Evolutionary conservation across 2,113 vertebrate species (phyloP).

Genomic region (Myotis brandtii): DNA sequence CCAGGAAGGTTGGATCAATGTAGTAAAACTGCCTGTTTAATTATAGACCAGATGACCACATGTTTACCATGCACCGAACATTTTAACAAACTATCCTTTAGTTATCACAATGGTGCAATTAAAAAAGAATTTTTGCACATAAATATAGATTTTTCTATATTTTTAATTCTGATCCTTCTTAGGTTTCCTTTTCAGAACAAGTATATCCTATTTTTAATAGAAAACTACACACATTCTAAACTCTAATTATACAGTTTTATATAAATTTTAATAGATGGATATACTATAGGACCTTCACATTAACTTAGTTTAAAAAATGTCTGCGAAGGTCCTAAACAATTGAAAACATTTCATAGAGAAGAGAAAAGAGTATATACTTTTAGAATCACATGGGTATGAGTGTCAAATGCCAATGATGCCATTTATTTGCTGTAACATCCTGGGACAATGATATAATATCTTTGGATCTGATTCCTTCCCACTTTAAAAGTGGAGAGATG

Average conservation of each 20-base stretch:
- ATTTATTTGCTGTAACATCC: background rate
- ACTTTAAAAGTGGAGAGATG: background rate
- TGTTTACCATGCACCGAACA: background rate
- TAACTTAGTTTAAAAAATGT: background rate
- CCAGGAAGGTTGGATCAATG: background rate
- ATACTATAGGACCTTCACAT: background rate
- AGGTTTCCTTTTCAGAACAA: constrained; percentile 12
- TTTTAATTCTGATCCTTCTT: background rate
- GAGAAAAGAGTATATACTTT: background rate
- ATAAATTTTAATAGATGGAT: background rate
- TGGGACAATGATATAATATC: background rate
- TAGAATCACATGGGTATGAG: background rate
- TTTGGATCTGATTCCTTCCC: background rate
- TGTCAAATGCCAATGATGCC: background rate
- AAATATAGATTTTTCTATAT: background rate
- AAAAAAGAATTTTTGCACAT: background rate
- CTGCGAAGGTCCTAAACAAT: background rate
- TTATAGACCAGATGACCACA: background rate
- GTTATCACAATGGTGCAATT: background rate
- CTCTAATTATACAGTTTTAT: background rate
- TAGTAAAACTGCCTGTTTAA: background rate
- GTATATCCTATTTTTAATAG: background rate
- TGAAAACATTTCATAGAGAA: background rate
- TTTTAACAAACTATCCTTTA: background rate
- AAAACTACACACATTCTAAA: background rate